Base-by-base conservation (phyloP, 2,888 invertebrate species). In the Cerastis rubricosa region DNA sequence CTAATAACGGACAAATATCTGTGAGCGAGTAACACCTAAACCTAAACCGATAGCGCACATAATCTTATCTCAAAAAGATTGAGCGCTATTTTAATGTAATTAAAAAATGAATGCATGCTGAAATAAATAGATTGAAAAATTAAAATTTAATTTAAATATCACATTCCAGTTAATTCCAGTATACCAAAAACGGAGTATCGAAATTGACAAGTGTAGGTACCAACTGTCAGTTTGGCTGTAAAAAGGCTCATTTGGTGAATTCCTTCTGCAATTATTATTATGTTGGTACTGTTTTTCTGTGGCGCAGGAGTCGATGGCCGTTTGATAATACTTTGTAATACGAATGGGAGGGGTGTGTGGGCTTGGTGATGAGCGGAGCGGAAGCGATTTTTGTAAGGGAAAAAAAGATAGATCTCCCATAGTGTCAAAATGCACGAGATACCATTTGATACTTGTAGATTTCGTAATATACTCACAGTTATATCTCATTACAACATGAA, bases 301-400 rank as follows among this genome's bases (percentile, higher is more conserved):
- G 78, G 71, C 65, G 78, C 25, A 29, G 57, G 81, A 87, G 89
- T 88, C 87, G 86, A 87, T 89, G 88, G 76, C 87, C 87, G 87
- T 86, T 89, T 91, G 90, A 89, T 89, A 90, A 88, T 87, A 79
- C 83, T 78, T 80, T 78, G 49, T 66, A 80, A 78, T 84, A 81
- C 79, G 65, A 76, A 81, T 81, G 72, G 76, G 76, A 61, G 65
- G 51, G 35, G 22, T 63, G 49, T 71, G 63, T 3, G 71, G 9
- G 9, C 14, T 72, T 71, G 1, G 47, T 86, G 74, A 77, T 22
- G 61, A 84, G 86, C 76, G 88, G 69, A 85, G 85, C 73, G 80
- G 1, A 7, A 51, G 80, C 83, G 84, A 70, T 65, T 75, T 54
- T 40, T 40, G 35, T 12, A 9, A 22, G 12, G 9, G 45, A 11